Percentiles rank a stretch among this genome's conserved stretches.
These are phyloP conservation scores for Pithys albifrons DNA, from an alignment of 2,113 vertebrate genomes.

Conservation along the genomic window DNA sequence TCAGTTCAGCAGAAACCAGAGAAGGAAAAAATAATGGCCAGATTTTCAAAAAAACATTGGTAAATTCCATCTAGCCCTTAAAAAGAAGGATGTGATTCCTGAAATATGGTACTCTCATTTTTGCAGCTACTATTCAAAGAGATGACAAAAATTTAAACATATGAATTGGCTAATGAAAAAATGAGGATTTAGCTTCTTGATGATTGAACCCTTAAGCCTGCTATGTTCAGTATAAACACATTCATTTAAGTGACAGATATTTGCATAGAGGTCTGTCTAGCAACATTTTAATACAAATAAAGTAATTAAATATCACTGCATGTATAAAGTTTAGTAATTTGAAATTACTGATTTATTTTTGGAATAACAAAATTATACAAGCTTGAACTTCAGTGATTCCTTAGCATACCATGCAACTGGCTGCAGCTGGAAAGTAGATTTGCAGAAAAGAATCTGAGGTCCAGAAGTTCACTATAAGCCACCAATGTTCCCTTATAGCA, in stretches of 20 bases:
- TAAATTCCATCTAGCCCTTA: background rate
- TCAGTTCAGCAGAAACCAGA: background rate
- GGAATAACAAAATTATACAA: background rate
- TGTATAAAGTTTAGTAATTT: background rate
- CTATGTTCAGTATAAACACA: constrained; percentile 10
- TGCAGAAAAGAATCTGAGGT: background rate
- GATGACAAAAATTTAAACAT: background rate
- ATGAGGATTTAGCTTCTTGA: background rate
- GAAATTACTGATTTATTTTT: background rate
- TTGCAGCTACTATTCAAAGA: background rate
- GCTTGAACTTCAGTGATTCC: background rate
- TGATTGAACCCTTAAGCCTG: background rate
- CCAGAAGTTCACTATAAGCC: background rate
- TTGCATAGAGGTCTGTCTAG: background rate
- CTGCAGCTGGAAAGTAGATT: background rate
- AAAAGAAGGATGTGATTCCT: background rate
- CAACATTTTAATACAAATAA: constrained; percentile 1
- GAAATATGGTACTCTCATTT: background rate
- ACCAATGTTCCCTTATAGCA: too few species aligned
- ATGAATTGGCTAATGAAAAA: background rate
- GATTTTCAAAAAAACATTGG: background rate
- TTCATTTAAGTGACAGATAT: constrained; percentile 13
- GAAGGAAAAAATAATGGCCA: background rate
- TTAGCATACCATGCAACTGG: background rate
- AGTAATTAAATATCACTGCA: background rate